Evolutionary conservation across 2,888 invertebrate genomes (phyloP).

Genomic region (Dilophus febrilis): DNA sequence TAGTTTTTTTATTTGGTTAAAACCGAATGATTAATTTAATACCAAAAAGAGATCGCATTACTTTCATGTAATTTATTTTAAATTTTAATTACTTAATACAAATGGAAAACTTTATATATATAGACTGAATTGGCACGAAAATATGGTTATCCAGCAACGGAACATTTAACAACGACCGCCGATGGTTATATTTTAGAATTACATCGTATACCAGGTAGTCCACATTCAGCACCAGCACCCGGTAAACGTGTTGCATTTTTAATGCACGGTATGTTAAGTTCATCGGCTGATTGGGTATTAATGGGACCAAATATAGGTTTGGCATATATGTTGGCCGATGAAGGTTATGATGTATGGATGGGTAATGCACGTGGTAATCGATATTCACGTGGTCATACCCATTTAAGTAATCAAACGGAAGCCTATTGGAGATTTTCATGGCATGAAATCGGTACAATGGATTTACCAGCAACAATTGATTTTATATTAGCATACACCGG

Average conservation of each 20-base stretch:
- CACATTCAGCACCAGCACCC: slow-evolving; percentile 25
- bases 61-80: too few relatives aligned
- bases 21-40: too few relatives aligned
- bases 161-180: slow-evolving; percentile 44
- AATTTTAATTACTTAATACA: too few relatives aligned
- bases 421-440: slow-evolving; percentile 48
- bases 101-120: too few relatives aligned
- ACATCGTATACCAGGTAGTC: slow-evolving; percentile 48
- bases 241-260: slow-evolving; percentile 40
- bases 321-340: slow-evolving; percentile 32
- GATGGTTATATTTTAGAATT: slow-evolving; percentile 65
- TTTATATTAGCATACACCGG: slow-evolving; percentile 42
- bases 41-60: too few relatives aligned
- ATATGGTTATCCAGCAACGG: slow-evolving; percentile 47
- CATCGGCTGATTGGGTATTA: slow-evolving; percentile 56
- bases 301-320: slow-evolving; percentile 45
- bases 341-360: slow-evolving; percentile 40
- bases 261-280: slow-evolving; percentile 55
- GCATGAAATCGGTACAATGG: slow-evolving; percentile 54
- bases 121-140: slow-evolving; percentile 37
- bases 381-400: slow-evolving; percentile 37
- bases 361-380: slow-evolving; percentile 47
- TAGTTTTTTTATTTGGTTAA: too few relatives aligned
- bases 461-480: slow-evolving; percentile 69
- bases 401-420: slow-evolving; percentile 38